Percentiles rank a stretch among this genome's conserved stretches.
Evolutionary conservation across 2,113 vertebrate genomes (phyloP).

Genomic region (Mobula birostris): DNA sequence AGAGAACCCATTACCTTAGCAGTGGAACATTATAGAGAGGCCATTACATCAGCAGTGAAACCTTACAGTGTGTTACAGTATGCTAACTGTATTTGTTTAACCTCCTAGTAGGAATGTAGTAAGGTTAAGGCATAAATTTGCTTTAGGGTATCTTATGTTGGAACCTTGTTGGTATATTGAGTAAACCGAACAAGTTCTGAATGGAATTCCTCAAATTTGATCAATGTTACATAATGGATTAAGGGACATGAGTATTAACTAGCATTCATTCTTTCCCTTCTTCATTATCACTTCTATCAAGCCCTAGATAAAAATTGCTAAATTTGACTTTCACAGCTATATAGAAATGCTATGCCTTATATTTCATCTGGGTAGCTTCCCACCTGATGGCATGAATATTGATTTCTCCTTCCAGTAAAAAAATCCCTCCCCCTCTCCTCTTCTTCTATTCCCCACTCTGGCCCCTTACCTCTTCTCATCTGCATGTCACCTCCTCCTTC

Average conservation of each 20-base stretch:
- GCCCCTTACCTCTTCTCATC: too few species aligned
- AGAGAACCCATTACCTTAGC: too few species aligned
- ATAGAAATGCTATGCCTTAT: background rate
- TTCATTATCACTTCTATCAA: background rate
- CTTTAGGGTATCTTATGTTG: background rate
- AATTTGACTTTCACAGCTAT: background rate
- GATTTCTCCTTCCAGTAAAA: too few species aligned
- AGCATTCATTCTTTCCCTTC: background rate
- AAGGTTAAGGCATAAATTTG: background rate
- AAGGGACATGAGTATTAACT: background rate
- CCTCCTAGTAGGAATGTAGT: background rate
- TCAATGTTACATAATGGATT: background rate
- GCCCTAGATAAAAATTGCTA: background rate
- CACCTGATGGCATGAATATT: too few species aligned
- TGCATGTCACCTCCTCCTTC: too few species aligned
- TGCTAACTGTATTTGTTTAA: background rate
- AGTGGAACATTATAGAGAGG: too few species aligned
- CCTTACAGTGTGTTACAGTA: too few species aligned
- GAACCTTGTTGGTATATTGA: background rate
- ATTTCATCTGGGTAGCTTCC: too few species aligned
- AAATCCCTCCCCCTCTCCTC: too few species aligned
- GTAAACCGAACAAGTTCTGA: background rate
- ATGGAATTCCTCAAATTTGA: background rate
- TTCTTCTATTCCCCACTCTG: too few species aligned
- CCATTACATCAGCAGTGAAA: too few species aligned